Evolutionary conservation across 2,888 invertebrate species (phyloP).

Genomic region (Drosophila algonquin): DNA sequence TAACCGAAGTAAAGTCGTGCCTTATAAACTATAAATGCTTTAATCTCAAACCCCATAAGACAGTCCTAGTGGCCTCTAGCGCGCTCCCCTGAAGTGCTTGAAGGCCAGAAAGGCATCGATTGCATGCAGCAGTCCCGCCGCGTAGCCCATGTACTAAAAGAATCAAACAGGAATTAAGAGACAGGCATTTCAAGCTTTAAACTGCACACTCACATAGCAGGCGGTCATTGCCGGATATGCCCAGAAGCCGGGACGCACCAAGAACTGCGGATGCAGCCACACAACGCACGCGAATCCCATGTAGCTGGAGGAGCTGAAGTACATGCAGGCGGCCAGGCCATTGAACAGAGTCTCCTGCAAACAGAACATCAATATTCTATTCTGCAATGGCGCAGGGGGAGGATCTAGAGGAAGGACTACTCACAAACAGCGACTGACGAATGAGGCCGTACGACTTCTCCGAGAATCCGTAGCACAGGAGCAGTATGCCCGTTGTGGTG

Average conservation of each 20-base stretch:
- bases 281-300: constrained; percentile 91
- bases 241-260: constrained; percentile 89
- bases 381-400: background rate
- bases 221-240: constrained; percentile 95
- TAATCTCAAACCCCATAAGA: background rate
- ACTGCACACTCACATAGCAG: constrained; percentile 89
- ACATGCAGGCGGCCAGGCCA: constrained; percentile 90
- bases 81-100: constrained; percentile 86
- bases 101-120: constrained; percentile 92
- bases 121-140: constrained; percentile 90
- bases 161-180: constrained; percentile 5
- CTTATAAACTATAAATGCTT: constrained; percentile 15
- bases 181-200: background rate
- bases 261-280: constrained; percentile 90
- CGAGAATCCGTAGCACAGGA: constrained; percentile 91
- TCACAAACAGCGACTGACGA: constrained; percentile 92
- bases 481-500: constrained; percentile 89
- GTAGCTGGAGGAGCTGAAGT: constrained; percentile 91
- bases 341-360: constrained; percentile 92
- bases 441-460: constrained; percentile 90
- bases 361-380: background rate
- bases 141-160: constrained; percentile 90
- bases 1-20: constrained; percentile 17
- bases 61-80: constrained; percentile 84
- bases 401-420: constrained; percentile 79